Evolutionary conservation across 2,888 invertebrate genomes (phyloP).

Genomic region (Chromoteleia sp.): DNA sequence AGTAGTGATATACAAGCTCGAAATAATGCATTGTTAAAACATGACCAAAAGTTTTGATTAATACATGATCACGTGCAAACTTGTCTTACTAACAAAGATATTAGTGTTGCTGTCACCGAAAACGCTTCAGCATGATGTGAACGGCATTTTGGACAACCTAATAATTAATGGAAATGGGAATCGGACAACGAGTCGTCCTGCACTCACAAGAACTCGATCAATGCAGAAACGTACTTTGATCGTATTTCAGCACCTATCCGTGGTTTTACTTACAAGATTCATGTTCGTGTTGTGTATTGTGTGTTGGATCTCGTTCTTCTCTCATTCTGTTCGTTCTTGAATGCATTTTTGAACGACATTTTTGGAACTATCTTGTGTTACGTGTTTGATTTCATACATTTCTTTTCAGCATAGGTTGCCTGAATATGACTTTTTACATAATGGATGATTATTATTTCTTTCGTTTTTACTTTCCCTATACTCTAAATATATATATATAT

Average conservation of each 20-base stretch:
- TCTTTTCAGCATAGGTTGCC: conserved; percentile 77
- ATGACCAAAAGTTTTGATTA: conserved; percentile 52
- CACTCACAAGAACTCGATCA: conserved; percentile 59
- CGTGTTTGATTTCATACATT: conserved; percentile 60
- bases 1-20: conserved; percentile 51
- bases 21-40: conserved; percentile 62
- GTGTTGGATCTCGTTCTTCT: conserved; percentile 72
- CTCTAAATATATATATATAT: conserved; percentile 15
- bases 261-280: conserved; percentile 62
- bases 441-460: conserved; percentile 60
- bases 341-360: conserved; percentile 67
- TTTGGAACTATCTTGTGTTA: conserved; percentile 63
- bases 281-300: conserved; percentile 65
- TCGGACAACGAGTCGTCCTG: conserved; percentile 65
- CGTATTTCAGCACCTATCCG: conserved; percentile 68
- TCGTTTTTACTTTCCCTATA: conserved; percentile 35
- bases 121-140: conserved; percentile 69
- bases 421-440: conserved; percentile 72
- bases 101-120: conserved; percentile 52
- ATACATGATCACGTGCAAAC: conserved; percentile 50
- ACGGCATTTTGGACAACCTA: conserved; percentile 68
- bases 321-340: conserved; percentile 70
- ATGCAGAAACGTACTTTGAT: conserved; percentile 58
- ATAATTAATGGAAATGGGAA: conserved; percentile 66
- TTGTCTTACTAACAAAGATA: conserved; percentile 60